Conservation (phyloP, 2,888 invertebrate genomes). For the Lymantria monacha region DNA sequence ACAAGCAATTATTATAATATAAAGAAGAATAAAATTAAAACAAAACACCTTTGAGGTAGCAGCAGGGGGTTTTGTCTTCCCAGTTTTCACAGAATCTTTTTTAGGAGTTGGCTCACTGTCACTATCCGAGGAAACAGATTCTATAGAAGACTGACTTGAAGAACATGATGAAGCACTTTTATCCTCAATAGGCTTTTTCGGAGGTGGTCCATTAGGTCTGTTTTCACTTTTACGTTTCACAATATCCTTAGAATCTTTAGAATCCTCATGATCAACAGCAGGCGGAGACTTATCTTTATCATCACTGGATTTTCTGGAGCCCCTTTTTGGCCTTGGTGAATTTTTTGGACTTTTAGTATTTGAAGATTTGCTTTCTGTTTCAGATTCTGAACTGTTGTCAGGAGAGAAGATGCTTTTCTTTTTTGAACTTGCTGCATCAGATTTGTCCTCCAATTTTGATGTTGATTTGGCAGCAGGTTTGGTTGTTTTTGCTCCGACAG, state of each 20-base stretch:
- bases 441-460: slow-evolving; percentile 54
- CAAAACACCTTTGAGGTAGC: slow-evolving; percentile 46
- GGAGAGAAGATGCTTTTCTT: slow-evolving; percentile 93
- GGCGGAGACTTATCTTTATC: slow-evolving; percentile 54
- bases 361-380: slow-evolving; percentile 63
- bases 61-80: slow-evolving; percentile 63
- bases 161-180: slow-evolving; percentile 72
- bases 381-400: slow-evolving; percentile 83
- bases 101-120: slow-evolving; percentile 65
- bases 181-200: slow-evolving; percentile 63
- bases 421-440: slow-evolving; percentile 67
- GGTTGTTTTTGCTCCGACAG: slow-evolving; percentile 69
- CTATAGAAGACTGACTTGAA: slow-evolving; percentile 72
- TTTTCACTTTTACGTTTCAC: slow-evolving; percentile 62
- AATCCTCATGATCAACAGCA: slow-evolving; percentile 59
- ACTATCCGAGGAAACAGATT: slow-evolving; percentile 71
- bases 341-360: slow-evolving; percentile 50
- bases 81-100: slow-evolving; percentile 58
- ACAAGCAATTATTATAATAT: too few species aligned
- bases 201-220: slow-evolving; percentile 64
- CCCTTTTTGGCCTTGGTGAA: slow-evolving; percentile 57
- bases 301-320: slow-evolving; percentile 64
- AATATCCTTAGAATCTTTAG: slow-evolving; percentile 35
- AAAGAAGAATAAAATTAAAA: too few species aligned
- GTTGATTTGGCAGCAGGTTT: slow-evolving; percentile 65